Evolutionary conservation across 1,140 invertebrate species (phyloP), one percentile per base, ranked within the genome.

Genomic region (Idris sp.): DNA sequence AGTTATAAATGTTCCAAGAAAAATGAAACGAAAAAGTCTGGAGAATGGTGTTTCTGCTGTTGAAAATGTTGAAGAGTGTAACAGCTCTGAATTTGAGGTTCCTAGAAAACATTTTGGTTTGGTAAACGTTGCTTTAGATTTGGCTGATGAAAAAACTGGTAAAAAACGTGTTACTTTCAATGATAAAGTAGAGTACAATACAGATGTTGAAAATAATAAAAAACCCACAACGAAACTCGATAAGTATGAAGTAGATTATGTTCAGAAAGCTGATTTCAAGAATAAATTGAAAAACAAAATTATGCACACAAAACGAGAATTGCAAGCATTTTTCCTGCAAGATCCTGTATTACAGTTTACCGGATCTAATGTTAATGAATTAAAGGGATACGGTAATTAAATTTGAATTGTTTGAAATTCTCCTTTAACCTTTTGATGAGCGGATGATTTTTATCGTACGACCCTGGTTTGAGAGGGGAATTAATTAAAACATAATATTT

Each of bases 81-180:
- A 56, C 49, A 71, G 76, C 4, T 68, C 40, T 14, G 44, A 80
- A 75, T 86, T 83, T 72, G 84, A 87, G 74, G 77, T 86, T 6
- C 56, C 77, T 0, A 81, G 83, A 61, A 31, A 61, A 36, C 33
- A 75, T 33, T 69, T 77, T 56, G 86, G 86, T 10, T 10, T 86
- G 10, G 78, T 79, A 10, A 88, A 87, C 25, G 77, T 68, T 53
- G 86, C 76, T 4, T 54, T 87, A 15, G 85, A 87, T 76, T 56
- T 86, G 10, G 78, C 78, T 0, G 84, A 88, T 46, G 85, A 88
- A 43, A 62, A 9, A 10, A 18, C 25, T 6, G 76, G 76, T 1
- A 86, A 84, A 22, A 86, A 81, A 59, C 73, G 79, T 4, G 86
- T 87, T 5, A 85, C 81, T 31, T 88, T 88, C 51, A 86, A 85